Conservation (phyloP, 2,888 invertebrate genomes). For the Limenitis camilla region DNA sequence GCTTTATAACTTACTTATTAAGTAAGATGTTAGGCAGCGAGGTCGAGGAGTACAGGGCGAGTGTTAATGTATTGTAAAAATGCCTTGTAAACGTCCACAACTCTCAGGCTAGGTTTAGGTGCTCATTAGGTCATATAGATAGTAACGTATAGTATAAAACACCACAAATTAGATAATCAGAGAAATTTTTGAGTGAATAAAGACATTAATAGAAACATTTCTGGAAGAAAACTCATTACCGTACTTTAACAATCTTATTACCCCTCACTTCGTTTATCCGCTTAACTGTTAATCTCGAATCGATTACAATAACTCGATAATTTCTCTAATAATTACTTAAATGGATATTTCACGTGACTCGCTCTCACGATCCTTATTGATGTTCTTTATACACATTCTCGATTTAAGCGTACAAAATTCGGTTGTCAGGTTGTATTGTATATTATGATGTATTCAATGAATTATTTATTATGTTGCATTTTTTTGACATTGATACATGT, state of each 20-base stretch:
- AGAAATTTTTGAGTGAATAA: no score
- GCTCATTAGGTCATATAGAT: no score
- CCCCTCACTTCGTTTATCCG: conserved; percentile 35
- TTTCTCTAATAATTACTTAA: conserved; percentile 28
- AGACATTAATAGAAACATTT: neutral
- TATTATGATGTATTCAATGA: neutral
- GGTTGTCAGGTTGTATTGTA: conserved; percentile 1
- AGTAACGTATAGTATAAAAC: no score
- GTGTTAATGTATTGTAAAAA: no score
- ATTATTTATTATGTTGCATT: neutral
- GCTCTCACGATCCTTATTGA: conserved; percentile 24
- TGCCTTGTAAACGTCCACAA: no score
- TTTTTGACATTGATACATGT: no score
- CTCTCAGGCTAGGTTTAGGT: no score
- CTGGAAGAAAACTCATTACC: neutral
- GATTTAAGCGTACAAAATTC: conserved; percentile 5
- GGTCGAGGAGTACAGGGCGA: no score
- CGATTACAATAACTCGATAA: conserved; percentile 24
- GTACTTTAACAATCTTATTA: conserved; percentile 41
- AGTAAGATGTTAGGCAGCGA: no score
- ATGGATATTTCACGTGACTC: conserved; percentile 38
- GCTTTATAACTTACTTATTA: no score
- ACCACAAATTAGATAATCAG: no score
- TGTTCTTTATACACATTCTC: conserved; percentile 8
- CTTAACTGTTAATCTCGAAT: conserved; percentile 28